Percentiles rank a stretch among this genome's conserved stretches.
Evolutionary conservation across 2,113 vertebrate species (phyloP).

Genomic region (Pelobates fuscus): DNA sequence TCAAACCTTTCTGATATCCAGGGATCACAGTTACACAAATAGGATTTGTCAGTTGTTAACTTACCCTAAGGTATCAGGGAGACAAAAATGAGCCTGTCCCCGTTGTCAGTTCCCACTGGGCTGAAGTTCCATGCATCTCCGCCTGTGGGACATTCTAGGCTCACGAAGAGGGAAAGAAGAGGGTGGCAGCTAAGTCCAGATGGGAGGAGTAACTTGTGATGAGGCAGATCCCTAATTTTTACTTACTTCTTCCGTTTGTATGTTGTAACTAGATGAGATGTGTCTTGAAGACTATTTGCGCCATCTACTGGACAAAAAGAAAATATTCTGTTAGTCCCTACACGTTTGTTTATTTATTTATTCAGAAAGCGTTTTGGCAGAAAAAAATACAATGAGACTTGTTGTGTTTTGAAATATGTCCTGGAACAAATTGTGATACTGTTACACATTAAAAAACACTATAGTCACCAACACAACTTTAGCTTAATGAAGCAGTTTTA

Average conservation of each 20-base stretch:
- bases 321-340: neutral
- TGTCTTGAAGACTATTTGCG: neutral
- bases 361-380: too few relatives aligned
- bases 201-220: slow-evolving; percentile 10
- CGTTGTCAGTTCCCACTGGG: slow-evolving; percentile 26
- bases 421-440: too few relatives aligned
- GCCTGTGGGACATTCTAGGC: slow-evolving; percentile 12
- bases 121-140: slow-evolving; percentile 37
- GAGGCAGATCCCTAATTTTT: neutral
- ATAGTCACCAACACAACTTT: too few relatives aligned
- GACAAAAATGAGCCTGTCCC: slow-evolving; percentile 4
- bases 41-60: neutral
- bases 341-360: too few relatives aligned
- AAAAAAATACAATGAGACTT: too few relatives aligned
- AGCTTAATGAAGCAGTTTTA: too few relatives aligned
- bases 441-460: too few relatives aligned
- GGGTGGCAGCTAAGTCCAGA: slow-evolving; percentile 1
- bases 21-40: neutral
- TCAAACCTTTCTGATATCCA: neutral
- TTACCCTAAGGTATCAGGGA: slow-evolving; percentile 6
- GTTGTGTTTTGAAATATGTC: too few relatives aligned
- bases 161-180: slow-evolving; percentile 11
- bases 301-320: slow-evolving; percentile 19
- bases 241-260: neutral
- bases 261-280: neutral